Base-by-base conservation (phyloP, 2,888 invertebrate genomes). In the Xestia xanthographa region DNA sequence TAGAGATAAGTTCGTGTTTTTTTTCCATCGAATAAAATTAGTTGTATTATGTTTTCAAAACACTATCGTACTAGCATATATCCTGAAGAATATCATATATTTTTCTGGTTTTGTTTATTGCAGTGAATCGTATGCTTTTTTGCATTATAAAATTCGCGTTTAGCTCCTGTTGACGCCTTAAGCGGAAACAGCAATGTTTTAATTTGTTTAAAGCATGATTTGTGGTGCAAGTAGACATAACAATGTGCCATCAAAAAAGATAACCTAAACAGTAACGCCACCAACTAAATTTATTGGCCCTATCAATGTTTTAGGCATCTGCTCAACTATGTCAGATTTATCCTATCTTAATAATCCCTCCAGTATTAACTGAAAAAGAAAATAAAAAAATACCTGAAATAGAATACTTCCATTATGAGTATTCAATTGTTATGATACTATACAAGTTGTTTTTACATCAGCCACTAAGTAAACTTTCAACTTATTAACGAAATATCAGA, bases 401-500 rank as follows among this genome's bases (percentile, higher is more conserved):
- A 38, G 53, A 66, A 34, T 58, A 80, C 80, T 80, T 48, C 80
- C 58, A 72, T 53, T 65, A 22, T 65, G 38, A 63, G 6, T 79
- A 43, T 66, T 66, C 11, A 66, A 11, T 58, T 41, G 63, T 53
- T 67, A 14, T 38, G 20, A 53, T 43, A 62, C 2, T 62, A 26
- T 62, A 50, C n/a, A 70, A 65, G 9, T 48, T 26, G 4, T 43
- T 69, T 69, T 66, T 62, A 14, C 58, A 58, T 50, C 50, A 45
- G 17, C 8, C 20, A 20, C 20, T 43, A 5, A 53, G 6, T 53
- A 41, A n/a, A 29, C 41, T 63, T 63, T 73, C 20, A 29, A 29
- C 8, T n/a, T 14, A 5, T 50, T 66, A 41, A 67, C 67, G 72
- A 14, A 77, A 77, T 69, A 71, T 63, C 17, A 73, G 22, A 72